Evolutionary conservation across 2,797 vertebrate species (phyloP).

Genomic region (Halcyon smyrnensis): DNA sequence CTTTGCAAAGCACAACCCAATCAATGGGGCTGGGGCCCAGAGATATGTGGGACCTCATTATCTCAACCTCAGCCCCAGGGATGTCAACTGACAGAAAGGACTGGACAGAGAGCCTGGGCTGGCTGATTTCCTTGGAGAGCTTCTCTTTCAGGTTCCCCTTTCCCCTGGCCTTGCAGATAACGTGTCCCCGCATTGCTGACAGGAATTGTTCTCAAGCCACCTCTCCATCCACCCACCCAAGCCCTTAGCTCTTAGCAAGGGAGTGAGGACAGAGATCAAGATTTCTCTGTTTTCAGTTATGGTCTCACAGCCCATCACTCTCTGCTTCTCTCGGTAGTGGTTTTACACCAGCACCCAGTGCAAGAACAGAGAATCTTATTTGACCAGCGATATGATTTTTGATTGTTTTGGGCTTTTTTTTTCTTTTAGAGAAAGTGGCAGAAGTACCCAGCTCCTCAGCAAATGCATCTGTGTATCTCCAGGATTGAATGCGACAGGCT

Average conservation of each 20-base stretch:
- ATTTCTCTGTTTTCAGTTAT: not conserved
- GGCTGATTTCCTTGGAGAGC: not conserved
- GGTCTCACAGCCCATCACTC: not conserved
- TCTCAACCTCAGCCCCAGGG: conserved; percentile 27
- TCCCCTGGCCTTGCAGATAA: conserved; percentile 3
- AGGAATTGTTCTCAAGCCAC: not conserved
- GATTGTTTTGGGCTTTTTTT: not conserved
- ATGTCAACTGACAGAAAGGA: not conserved
- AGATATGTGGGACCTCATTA: conserved; percentile 48
- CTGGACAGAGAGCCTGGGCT: not conserved
- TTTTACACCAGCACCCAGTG: not conserved
- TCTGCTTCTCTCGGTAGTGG: not conserved
- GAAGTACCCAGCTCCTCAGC: not conserved
- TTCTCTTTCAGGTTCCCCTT: not conserved
- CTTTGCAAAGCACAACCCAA: conserved; percentile 12
- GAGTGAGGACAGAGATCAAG: not conserved
- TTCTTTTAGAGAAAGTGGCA: fast-evolving
- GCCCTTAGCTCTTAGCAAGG: not conserved
- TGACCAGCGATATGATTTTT: not conserved
- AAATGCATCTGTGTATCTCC: not conserved
- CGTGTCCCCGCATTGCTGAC: not conserved
- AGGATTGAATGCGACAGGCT: not conserved
- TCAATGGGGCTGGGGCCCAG: conserved; percentile 25
- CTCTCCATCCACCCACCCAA: fast-evolving
- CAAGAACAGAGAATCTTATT: not conserved